phyloP scores from a whole-genome alignment of 2,797 vertebrate species.

The Manis pentadactyla region DNA sequence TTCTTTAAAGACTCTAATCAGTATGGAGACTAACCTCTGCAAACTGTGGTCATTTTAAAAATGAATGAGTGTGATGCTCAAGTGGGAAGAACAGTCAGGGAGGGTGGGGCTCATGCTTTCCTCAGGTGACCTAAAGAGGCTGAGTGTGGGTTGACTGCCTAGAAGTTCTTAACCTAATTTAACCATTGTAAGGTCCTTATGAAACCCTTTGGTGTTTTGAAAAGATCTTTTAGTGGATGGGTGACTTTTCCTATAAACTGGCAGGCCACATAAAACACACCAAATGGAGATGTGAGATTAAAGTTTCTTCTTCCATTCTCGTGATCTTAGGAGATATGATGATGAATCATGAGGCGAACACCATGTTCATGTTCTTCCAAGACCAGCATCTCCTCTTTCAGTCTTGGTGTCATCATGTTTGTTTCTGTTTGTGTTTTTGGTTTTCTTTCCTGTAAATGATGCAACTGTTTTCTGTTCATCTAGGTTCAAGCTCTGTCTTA shows the following conservation, averaged over 20 bases:
- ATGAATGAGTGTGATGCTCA: not conserved
- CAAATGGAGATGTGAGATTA: not conserved
- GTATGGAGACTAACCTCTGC: not conserved
- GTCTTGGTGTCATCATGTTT: not conserved
- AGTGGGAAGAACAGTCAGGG: not conserved
- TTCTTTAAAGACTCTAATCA: constrained; percentile 30
- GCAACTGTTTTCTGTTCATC: not conserved
- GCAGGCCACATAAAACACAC: not conserved
- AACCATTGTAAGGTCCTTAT: not conserved
- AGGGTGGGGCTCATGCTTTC: not conserved
- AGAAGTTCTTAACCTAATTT: not conserved
- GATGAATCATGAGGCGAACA: not conserved
- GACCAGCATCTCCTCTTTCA: not conserved
- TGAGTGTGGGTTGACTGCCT: not conserved
- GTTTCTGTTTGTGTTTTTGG: not conserved
- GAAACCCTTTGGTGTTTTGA: not conserved
- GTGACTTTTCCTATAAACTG: not conserved
- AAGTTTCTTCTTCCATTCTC: not conserved
- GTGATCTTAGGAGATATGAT: not conserved
- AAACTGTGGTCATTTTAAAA: constrained; percentile 42
- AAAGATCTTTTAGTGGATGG: not conserved
- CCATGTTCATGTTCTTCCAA: not conserved
- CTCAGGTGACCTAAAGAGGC: not conserved
- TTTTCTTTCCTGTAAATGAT: not conserved
- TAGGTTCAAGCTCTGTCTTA: not conserved